A percentile compares a stretch with the other conserved stretches of the same genome.
Conservation (phyloP, 2,113 vertebrate species). For the Physeter macrocephalus region DNA sequence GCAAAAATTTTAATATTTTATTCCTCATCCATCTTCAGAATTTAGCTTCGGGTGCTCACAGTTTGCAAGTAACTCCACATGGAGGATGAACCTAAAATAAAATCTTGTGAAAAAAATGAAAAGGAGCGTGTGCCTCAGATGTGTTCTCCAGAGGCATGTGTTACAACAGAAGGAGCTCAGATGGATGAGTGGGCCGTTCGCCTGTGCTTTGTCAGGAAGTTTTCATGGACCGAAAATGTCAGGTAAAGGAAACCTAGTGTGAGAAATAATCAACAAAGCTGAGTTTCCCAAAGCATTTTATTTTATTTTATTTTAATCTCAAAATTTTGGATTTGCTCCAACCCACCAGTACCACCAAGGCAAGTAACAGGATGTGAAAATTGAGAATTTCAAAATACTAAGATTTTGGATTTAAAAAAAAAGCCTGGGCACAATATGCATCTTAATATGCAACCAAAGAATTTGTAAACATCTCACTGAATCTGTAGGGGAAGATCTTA, state of each 20-base stretch:
- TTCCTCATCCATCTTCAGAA: not conserved
- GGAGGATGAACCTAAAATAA: not conserved
- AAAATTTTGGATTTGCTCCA: not conserved
- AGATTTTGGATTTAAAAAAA: not conserved
- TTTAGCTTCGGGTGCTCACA: not conserved
- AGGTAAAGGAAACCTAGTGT: not conserved
- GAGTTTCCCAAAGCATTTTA: not conserved
- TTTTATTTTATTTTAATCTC: conserved; percentile 5
- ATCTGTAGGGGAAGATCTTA: not conserved
- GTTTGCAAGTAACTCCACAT: not conserved
- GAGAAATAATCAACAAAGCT: not conserved
- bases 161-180: not conserved
- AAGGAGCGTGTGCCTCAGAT: not conserved
- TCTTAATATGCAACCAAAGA: not conserved
- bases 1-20: not conserved
- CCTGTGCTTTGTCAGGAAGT: not conserved
- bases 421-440: not conserved
- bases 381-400: not conserved
- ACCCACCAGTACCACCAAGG: not conserved
- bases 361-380: not conserved
- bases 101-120: not conserved
- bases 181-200: not conserved
- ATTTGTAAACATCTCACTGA: not conserved
- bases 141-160: not conserved
- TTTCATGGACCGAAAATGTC: not conserved